These are phyloP conservation scores for Oeneis ivallda DNA, from an alignment of 2,888 invertebrate genomes.

Conservation along the genomic window DNA sequence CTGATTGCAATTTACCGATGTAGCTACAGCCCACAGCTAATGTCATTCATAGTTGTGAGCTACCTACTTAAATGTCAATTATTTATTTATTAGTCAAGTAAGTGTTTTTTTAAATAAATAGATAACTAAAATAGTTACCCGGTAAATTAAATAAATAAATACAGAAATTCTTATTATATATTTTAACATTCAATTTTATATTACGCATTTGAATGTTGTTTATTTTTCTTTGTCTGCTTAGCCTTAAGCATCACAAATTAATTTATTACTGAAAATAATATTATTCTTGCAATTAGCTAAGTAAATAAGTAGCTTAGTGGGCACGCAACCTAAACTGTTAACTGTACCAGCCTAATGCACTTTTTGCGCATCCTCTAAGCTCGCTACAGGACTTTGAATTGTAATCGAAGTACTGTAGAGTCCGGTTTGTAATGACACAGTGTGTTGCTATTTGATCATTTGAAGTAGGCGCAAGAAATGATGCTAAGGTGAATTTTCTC, in stretches of 20 bases:
- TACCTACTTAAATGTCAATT: too few species aligned
- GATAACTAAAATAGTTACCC: too few species aligned
- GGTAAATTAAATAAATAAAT: too few species aligned
- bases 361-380: slow-evolving; percentile 32
- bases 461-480: slow-evolving; percentile 15
- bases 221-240: too few species aligned
- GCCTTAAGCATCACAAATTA: too few species aligned
- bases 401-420: not conserved
- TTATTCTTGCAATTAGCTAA: too few species aligned
- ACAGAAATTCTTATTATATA: too few species aligned
- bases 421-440: slow-evolving; percentile 7
- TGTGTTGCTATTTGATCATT: slow-evolving; percentile 14
- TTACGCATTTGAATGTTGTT: not conserved
- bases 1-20: not conserved
- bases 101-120: too few species aligned
- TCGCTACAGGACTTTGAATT: slow-evolving; percentile 21
- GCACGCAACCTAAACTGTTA: slow-evolving; percentile 26
- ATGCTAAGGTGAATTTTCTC: slow-evolving; percentile 18
- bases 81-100: too few species aligned
- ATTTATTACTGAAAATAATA: too few species aligned
- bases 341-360: slow-evolving; percentile 38
- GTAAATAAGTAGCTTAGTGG: slow-evolving; percentile 24
- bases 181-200: not conserved
- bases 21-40: not conserved
- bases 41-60: not conserved